These are phyloP conservation scores for Corydoras maculifer DNA, from an alignment of 2,113 vertebrate genomes.

Conservation along the genomic window DNA sequence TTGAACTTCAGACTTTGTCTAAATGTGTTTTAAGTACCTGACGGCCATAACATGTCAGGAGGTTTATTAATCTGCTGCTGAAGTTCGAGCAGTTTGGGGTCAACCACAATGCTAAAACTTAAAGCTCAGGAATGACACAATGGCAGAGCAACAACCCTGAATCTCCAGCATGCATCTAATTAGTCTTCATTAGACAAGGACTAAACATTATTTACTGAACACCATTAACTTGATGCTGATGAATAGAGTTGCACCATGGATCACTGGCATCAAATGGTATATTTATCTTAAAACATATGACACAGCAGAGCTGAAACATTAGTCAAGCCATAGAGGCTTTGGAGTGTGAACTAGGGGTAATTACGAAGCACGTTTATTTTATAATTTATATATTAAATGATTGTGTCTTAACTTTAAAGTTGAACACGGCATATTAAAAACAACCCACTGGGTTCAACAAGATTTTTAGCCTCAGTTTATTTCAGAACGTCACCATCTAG, in stretches of 20 bases:
- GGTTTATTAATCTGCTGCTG: background rate
- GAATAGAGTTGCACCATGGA: slow-evolving; percentile 20
- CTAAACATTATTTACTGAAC: slow-evolving; percentile 26
- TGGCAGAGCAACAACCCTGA: slow-evolving; percentile 6
- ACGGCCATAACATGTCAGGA: background rate
- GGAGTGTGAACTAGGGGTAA: slow-evolving; percentile 16
- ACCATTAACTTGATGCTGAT: slow-evolving; percentile 38
- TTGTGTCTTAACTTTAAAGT: background rate
- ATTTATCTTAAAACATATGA: slow-evolving; percentile 33
- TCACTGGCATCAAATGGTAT: slow-evolving; percentile 7
- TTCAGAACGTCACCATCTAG: too few relatives aligned
- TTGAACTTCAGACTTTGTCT: background rate
- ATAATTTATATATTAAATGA: background rate
- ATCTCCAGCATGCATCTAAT: background rate
- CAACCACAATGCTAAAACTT: background rate
- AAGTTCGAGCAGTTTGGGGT: background rate
- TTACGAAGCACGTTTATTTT: slow-evolving; percentile 2
- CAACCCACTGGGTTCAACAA: too few relatives aligned
- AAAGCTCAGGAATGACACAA: background rate
- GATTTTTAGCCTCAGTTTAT: too few relatives aligned
- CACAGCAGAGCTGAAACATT: slow-evolving; percentile 1
- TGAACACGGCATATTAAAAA: background rate
- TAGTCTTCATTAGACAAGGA: slow-evolving; percentile 32
- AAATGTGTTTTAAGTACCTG: background rate
- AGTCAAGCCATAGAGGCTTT: slow-evolving; percentile 4